Evolutionary conservation across 2,888 invertebrate genomes (phyloP).

Genomic region (Leistus spinibarbis): DNA sequence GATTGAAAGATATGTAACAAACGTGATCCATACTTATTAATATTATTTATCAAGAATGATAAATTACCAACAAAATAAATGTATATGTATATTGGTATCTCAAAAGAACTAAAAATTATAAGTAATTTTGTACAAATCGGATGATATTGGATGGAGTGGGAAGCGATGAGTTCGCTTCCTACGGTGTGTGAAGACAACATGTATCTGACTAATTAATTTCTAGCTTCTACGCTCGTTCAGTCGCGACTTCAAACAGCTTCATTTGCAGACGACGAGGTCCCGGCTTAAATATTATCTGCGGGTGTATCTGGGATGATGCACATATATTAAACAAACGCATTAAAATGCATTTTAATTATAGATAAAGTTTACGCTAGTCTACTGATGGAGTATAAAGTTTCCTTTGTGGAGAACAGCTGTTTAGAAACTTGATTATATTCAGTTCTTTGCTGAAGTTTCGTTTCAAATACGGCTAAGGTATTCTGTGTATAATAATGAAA

Average conservation of each 20-base stretch:
- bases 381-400: too few relatives aligned
- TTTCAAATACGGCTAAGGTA: too few relatives aligned
- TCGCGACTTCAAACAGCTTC: not conserved
- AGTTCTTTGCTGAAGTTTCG: not conserved
- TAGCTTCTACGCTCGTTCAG: not conserved
- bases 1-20: too few relatives aligned
- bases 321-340: not conserved
- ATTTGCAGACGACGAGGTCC: not conserved
- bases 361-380: not conserved
- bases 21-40: too few relatives aligned
- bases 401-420: too few relatives aligned
- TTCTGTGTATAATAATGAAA: not conserved
- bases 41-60: too few relatives aligned
- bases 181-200: not conserved
- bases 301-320: not conserved
- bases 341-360: not conserved
- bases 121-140: not conserved
- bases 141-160: not conserved
- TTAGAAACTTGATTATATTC: not conserved
- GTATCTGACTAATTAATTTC: not conserved
- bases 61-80: too few relatives aligned
- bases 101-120: too few relatives aligned
- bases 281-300: not conserved
- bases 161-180: not conserved
- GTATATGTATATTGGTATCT: too few relatives aligned